Percentiles rank a stretch among this genome's conserved stretches.
These are phyloP conservation scores for Epizoanthus ramosus DNA, from an alignment of 92 coral and sea anemone species.

Conservation along the genomic window DNA sequence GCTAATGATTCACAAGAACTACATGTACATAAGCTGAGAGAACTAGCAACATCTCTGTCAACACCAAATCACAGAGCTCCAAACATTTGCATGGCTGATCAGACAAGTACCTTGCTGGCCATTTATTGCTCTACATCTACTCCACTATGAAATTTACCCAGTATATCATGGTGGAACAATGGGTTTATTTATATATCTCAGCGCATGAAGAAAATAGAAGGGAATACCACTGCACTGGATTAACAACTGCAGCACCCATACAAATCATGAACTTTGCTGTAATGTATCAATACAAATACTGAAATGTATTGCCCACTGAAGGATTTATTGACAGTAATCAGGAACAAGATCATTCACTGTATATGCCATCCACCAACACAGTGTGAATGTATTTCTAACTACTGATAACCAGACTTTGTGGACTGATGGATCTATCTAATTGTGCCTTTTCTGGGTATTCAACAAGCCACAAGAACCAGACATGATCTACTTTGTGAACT, in stretches of 20 bases:
- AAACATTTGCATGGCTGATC: too few species aligned
- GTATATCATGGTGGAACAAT: not conserved
- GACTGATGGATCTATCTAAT: not conserved
- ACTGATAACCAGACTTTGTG: not conserved
- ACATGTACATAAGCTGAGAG: too few species aligned
- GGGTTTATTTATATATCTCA: not conserved
- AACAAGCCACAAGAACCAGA: not conserved
- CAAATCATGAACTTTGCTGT: not conserved
- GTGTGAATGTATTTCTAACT: not conserved
- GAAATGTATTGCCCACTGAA: not conserved
- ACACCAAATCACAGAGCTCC: too few species aligned
- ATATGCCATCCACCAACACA: not conserved
- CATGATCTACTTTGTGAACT: slow-evolving; percentile 1
- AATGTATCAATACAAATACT: not conserved
- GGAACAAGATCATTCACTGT: not conserved
- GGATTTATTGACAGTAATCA: not conserved
- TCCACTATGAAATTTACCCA: not conserved
- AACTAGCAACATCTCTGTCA: too few species aligned
- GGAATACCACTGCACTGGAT: not conserved
- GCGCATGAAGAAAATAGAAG: not conserved
- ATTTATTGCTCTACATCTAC: not conserved
- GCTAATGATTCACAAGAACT: too few species aligned
- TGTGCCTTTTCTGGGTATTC: not conserved
- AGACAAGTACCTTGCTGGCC: not conserved
- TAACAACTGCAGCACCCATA: not conserved